Conservation (phyloP, 1,140 invertebrate genomes). For the Drosophila ohnishii region DNA sequence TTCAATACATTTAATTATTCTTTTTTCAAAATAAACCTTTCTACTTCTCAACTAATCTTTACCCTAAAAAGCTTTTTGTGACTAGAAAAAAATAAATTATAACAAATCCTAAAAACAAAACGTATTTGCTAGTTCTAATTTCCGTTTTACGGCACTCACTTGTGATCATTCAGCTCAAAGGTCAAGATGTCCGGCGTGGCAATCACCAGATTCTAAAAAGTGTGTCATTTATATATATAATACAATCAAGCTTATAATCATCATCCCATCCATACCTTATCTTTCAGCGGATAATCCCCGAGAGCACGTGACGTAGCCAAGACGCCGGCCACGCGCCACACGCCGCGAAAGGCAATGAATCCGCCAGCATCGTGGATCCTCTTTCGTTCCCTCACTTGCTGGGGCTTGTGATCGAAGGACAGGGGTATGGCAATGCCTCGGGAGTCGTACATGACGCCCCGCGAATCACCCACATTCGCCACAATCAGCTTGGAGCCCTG, state of each 20-base stretch:
- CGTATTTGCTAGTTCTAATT: background rate
- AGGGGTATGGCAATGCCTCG: constrained; percentile 95
- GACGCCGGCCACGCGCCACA: constrained; percentile 98
- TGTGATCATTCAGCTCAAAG: constrained; percentile 93
- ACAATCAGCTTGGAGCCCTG: constrained; percentile 93
- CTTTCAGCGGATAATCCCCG: constrained; percentile 97
- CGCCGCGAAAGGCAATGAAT: constrained; percentile 96
- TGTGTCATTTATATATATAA: constrained; percentile 7
- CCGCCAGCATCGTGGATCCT: constrained; percentile 96
- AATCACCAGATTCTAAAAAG: constrained; percentile 91
- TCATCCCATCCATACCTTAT: constrained; percentile 81
- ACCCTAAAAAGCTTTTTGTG: too few species aligned
- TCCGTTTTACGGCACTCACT: constrained; percentile 73
- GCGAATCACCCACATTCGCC: constrained; percentile 97
- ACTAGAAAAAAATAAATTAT: constrained; percentile 2
- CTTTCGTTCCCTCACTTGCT: constrained; percentile 94
- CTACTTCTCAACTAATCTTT: too few species aligned
- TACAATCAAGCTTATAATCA: constrained; percentile 1
- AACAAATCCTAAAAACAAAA: background rate
- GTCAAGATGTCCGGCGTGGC: constrained; percentile 97
- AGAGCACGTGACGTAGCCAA: constrained; percentile 96
- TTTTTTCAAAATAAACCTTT: too few species aligned
- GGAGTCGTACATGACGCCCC: constrained; percentile 96
- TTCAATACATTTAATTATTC: too few species aligned
- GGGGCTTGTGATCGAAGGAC: constrained; percentile 98